A percentile compares a stretch with the other conserved stretches of the same genome.
phyloP scores from a whole-genome alignment of 1,140 invertebrate genomes.

The Lepeophtheirus salmonis region DNA sequence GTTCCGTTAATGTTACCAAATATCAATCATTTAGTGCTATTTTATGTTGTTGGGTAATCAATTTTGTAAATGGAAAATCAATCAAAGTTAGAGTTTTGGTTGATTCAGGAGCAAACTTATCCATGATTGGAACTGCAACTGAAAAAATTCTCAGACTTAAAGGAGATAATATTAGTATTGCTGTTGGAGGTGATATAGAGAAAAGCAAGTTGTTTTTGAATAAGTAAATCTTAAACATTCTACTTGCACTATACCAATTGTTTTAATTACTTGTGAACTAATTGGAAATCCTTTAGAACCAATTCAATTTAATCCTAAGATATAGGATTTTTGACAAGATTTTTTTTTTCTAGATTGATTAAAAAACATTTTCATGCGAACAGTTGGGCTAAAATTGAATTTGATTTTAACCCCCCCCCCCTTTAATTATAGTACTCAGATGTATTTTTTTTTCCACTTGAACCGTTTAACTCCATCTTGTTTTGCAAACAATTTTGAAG shows the following conservation, averaged over 20 bases:
- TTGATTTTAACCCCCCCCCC: too few species aligned
- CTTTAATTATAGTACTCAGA: too few species aligned
- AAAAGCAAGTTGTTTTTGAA: neutral
- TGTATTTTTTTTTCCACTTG: too few species aligned
- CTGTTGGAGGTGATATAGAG: neutral
- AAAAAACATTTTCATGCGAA: too few species aligned
- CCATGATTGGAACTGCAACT: neutral
- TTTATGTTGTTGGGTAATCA: neutral
- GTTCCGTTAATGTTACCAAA: neutral
- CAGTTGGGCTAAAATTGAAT: too few species aligned
- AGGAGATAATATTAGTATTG: neutral
- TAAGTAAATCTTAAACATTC: neutral
- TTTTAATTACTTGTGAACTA: neutral
- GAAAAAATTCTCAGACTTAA: neutral
- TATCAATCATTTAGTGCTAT: neutral
- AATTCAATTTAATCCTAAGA: neutral
- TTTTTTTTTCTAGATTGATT: neutral
- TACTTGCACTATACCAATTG: neutral
- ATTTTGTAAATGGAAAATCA: neutral
- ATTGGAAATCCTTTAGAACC: slow-evolving; percentile 4
- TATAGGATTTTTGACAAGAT: neutral
- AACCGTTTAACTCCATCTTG: too few species aligned
- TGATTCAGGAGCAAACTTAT: neutral
- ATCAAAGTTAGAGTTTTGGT: slow-evolving; percentile 5
- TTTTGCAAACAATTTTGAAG: too few species aligned